These are phyloP conservation scores for Alcedo atthis DNA, from an alignment of 2,797 vertebrate species.

Conservation along the genomic window DNA sequence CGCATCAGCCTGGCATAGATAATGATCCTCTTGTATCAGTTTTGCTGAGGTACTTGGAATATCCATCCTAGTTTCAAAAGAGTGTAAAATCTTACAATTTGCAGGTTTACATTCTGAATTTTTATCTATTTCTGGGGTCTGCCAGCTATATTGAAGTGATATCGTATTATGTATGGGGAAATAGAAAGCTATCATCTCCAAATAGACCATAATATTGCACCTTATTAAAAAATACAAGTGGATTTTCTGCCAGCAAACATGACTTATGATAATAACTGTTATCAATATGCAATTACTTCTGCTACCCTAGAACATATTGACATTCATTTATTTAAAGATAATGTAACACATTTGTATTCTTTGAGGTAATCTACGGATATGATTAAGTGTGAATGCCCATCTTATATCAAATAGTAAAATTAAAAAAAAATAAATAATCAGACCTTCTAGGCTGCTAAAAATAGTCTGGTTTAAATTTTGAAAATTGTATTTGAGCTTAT, in stretches of 20 bases:
- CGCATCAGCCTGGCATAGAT: conserved; percentile 18
- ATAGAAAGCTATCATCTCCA: conserved; percentile 76
- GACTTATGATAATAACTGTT: conserved; percentile 77
- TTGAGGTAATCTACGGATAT: conserved; percentile 73
- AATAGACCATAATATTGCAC: conserved; percentile 73
- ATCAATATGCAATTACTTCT: conserved; percentile 81
- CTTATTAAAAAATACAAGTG: conserved; percentile 77
- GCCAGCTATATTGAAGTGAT: conserved; percentile 63
- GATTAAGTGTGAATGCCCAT: conserved; percentile 76
- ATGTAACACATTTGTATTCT: conserved; percentile 79
- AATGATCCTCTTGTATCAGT: conserved; percentile 55
- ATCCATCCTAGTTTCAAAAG: conserved; percentile 57
- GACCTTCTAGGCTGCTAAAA: conserved; percentile 64
- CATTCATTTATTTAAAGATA: conserved; percentile 80
- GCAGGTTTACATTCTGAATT: conserved; percentile 67
- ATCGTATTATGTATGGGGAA: conserved; percentile 67
- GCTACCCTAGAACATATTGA: conserved; percentile 77
- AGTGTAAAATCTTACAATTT: conserved; percentile 65
- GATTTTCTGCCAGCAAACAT: conserved; percentile 74
- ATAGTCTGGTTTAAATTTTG: conserved; percentile 58
- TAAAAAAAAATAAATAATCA: conserved; percentile 65
- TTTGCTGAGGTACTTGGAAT: conserved; percentile 61
- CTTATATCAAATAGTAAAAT: conserved; percentile 67
- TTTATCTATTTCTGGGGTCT: conserved; percentile 66
- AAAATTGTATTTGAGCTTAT: conserved; percentile 60